These are phyloP conservation scores for Cylloceria caligata DNA, from an alignment of 2,888 invertebrate genomes.

Conservation along the genomic window DNA sequence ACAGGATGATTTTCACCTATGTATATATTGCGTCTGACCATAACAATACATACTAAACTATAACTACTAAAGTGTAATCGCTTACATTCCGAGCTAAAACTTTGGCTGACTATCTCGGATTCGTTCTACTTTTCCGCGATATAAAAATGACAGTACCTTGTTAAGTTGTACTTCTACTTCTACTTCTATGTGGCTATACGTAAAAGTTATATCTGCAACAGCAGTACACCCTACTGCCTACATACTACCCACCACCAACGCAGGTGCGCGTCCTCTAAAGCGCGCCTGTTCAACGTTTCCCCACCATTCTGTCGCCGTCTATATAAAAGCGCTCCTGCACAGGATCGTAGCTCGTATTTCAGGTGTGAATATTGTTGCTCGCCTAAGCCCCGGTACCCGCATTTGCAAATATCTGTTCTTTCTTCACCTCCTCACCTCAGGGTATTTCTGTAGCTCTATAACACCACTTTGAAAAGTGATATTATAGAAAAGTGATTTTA, in stretches of 20 bases:
- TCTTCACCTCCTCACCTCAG: background rate
- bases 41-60: background rate
- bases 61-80: background rate
- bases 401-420: constrained; percentile 12
- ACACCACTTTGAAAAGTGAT: background rate
- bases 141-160: background rate
- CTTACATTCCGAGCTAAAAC: background rate
- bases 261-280: constrained; percentile 15
- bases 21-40: constrained; percentile 32
- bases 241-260: background rate
- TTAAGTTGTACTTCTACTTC: background rate
- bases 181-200: background rate
- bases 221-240: background rate
- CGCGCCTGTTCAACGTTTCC: constrained; percentile 5
- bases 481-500: background rate
- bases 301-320: constrained; percentile 14
- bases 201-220: background rate
- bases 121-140: background rate
- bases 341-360: constrained; percentile 35
- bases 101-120: background rate
- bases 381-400: constrained; percentile 25
- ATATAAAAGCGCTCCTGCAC: constrained; percentile 42
- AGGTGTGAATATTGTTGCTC: constrained; percentile 56
- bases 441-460: constrained; percentile 3
- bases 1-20: no score